Base-by-base conservation (phyloP, 2,797 vertebrate species). In the Microhierax caerulescens region DNA sequence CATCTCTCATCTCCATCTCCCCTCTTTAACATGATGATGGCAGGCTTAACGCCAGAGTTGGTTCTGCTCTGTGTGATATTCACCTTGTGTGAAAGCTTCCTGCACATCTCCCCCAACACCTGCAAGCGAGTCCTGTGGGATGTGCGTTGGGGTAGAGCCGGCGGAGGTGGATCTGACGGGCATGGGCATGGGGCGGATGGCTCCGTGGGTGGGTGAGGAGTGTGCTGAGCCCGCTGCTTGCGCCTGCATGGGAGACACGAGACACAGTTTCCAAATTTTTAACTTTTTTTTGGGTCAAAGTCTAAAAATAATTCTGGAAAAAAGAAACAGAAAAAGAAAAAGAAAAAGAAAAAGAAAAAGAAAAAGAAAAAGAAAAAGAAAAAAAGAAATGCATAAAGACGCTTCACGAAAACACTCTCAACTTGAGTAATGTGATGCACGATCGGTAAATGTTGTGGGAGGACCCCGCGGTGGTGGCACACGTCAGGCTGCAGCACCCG, bases 1-100 rank as follows among this genome's bases (percentile, higher is more conserved):
- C 2, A 0, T 2, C 2, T 4, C 16, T 3, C 4, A 11, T 6
- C 34, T 13, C 13, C 18, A 32, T 2, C 32, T 17, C 30, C 50
- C 39, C 53, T 28, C 37, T 37, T 18, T 9, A 7, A 10, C 39
- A 2, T 0, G 21, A 4, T 4, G 18, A 22, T 3, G 32, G 28
- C 59, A 25, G 57, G 30, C 20, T 4, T 7, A 7, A 11, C 27
- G 2, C 15, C n/a, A 37, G 41, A 3, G 4, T 50, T 17, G 28
- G 68, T 28, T 41, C 60, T 28, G 43, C 39, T 21, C 32, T 1
- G 21, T 2, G 28, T 3, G 53, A 27, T 2, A 79, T 97, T 98
- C 96, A 99, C 99, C 99, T 98, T 99, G 99, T 65, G 99, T 98
- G 47, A 99, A 99, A 77, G 99, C 99, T 95, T 99, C 99, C 75